Conservation (phyloP, 1,140 invertebrate species). For the Adoxophyes honmai region DNA sequence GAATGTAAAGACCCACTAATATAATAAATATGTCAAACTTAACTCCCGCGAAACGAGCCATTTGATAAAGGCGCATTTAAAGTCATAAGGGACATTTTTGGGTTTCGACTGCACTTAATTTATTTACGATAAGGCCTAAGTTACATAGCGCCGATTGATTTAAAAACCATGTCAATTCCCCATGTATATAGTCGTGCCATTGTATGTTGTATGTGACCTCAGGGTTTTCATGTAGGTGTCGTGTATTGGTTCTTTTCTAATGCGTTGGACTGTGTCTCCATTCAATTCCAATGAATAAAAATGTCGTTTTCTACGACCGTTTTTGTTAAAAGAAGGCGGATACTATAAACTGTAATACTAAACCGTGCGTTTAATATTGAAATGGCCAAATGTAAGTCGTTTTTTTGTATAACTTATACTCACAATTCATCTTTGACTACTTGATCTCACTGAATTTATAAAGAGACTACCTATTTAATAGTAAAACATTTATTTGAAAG, state of each 20-base stretch:
- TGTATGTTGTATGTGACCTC: conserved; percentile 48
- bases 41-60: no score
- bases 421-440: no score
- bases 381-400: background rate
- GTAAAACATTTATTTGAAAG: no score
- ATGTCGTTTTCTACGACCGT: background rate
- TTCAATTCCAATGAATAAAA: background rate
- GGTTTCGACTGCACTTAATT: conserved; percentile 13
- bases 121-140: conserved; percentile 33
- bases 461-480: no score
- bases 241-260: conserved; percentile 42
- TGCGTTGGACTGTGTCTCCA: conserved; percentile 24
- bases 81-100: background rate
- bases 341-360: background rate
- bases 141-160: conserved; percentile 29
- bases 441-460: no score
- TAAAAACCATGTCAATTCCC: conserved; percentile 66
- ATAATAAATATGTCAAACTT: no score
- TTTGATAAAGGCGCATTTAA: background rate
- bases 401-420: no score
- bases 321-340: background rate
- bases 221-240: conserved; percentile 49
- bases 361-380: background rate
- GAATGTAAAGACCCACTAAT: no score
- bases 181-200: conserved; percentile 72